These are phyloP conservation scores for Harmothoe impar DNA, from an alignment of 2,888 invertebrate species.

Conservation along the genomic window DNA sequence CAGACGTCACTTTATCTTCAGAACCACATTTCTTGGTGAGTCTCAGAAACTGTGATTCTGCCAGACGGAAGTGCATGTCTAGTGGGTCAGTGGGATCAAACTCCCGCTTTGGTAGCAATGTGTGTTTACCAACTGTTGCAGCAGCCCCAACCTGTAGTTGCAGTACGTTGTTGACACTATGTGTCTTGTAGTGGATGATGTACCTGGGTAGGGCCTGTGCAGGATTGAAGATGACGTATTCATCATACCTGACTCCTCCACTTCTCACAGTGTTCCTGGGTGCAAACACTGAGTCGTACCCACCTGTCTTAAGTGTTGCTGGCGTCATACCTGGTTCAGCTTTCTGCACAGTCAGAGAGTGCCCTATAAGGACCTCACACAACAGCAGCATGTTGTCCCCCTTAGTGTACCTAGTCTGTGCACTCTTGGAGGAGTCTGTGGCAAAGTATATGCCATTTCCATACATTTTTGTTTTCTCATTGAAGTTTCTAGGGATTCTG, in stretches of 20 bases:
- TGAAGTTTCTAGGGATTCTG: too few species aligned
- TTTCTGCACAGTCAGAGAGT: slow-evolving; percentile 45
- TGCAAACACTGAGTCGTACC: slow-evolving; percentile 67
- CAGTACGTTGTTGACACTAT: neutral
- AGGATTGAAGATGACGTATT: slow-evolving; percentile 66
- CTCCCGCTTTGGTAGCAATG: neutral
- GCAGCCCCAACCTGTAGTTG: neutral
- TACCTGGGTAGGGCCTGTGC: slow-evolving; percentile 66
- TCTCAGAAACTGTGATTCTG: slow-evolving; percentile 67
- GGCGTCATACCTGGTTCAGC: slow-evolving; percentile 54
- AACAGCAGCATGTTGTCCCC: slow-evolving; percentile 68
- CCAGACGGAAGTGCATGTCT: slow-evolving; percentile 65
- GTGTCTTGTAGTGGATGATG: slow-evolving; percentile 65
- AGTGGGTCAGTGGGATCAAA: slow-evolving; percentile 35
- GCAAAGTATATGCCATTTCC: slow-evolving; percentile 69
- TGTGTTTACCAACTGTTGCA: neutral
- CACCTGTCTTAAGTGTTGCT: slow-evolving; percentile 22
- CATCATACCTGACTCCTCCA: slow-evolving; percentile 68
- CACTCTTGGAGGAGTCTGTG: slow-evolving; percentile 69
- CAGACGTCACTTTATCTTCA: slow-evolving; percentile 13
- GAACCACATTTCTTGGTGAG: neutral
- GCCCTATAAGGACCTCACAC: slow-evolving; percentile 68
- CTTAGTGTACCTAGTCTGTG: slow-evolving; percentile 67
- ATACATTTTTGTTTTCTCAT: neutral
- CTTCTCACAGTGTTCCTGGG: slow-evolving; percentile 53